phyloP scores from a whole-genome alignment of 2,888 invertebrate genomes.

The Helicoverpa assulta region DNA sequence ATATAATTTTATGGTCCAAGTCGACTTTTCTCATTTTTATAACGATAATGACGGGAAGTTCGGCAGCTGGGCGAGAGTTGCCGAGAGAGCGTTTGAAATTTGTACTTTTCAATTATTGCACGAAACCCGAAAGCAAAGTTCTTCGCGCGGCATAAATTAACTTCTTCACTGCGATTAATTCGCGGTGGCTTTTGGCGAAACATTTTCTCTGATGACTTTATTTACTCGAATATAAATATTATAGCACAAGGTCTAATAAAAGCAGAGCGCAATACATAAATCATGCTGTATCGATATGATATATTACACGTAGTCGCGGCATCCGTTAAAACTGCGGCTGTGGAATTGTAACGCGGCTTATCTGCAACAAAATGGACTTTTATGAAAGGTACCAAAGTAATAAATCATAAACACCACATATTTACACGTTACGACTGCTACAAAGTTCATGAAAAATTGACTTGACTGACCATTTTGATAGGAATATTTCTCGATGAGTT shows the following conservation, averaged over 20 bases:
- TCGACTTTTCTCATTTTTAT: slow-evolving; percentile 76
- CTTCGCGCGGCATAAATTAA: slow-evolving; percentile 75
- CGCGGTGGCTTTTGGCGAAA: slow-evolving; percentile 69
- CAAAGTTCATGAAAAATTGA: slow-evolving; percentile 49
- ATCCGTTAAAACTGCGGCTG: slow-evolving; percentile 72
- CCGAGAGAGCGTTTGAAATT: slow-evolving; percentile 72
- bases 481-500: slow-evolving; percentile 10
- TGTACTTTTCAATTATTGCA: slow-evolving; percentile 81
- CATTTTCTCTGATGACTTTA: slow-evolving; percentile 68
- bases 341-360: slow-evolving; percentile 71
- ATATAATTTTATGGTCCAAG: slow-evolving; percentile 70
- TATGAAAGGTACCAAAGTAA: slow-evolving; percentile 59
- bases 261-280: slow-evolving; percentile 66
- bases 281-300: slow-evolving; percentile 75
- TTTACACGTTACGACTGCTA: slow-evolving; percentile 35
- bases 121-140: slow-evolving; percentile 74
- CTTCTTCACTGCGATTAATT: slow-evolving; percentile 76
- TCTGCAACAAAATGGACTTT: slow-evolving; percentile 71
- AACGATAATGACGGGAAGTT: slow-evolving; percentile 77
- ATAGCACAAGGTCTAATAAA: slow-evolving; percentile 65
- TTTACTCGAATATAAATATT: slow-evolving; percentile 65
- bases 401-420: slow-evolving; percentile 54
- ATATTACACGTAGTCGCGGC: slow-evolving; percentile 70
- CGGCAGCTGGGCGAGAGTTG: slow-evolving; percentile 66
- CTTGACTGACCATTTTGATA: slow-evolving; percentile 12